Conservation (phyloP, 2,888 invertebrate species). For the Drosophila diplacantha region DNA sequence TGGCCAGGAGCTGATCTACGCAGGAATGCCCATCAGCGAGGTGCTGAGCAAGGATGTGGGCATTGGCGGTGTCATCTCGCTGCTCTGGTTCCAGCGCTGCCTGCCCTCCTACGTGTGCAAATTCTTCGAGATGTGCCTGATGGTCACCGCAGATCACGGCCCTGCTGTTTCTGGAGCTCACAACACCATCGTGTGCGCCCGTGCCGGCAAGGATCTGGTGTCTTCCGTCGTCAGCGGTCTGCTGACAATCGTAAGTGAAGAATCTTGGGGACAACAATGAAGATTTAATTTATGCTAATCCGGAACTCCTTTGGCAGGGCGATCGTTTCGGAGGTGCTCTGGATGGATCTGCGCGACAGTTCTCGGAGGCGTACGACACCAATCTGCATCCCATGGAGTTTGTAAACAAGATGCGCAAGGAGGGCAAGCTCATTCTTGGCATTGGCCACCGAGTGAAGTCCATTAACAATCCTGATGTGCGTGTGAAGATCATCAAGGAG, state of each 20-base stretch:
- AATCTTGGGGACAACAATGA: neutral
- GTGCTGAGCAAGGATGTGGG: constrained; percentile 97
- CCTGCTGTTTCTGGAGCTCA: constrained; percentile 99
- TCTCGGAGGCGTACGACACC: constrained; percentile 96
- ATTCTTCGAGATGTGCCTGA: constrained; percentile 99
- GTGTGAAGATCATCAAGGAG: constrained; percentile 97
- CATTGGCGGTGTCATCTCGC: constrained; percentile 97
- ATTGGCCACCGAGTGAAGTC: constrained; percentile 96
- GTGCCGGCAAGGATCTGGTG: constrained; percentile 98
- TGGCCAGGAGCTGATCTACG: constrained; percentile 97
- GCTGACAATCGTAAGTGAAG: constrained; percentile 90
- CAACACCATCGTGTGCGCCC: constrained; percentile 98
- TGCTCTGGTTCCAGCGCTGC: constrained; percentile 99
- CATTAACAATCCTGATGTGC: constrained; percentile 99
- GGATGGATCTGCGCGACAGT: constrained; percentile 98
- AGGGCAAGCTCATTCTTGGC: constrained; percentile 99
- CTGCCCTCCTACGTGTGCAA: constrained; percentile 95
- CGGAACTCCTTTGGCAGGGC: constrained; percentile 82
- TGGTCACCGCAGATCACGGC: constrained; percentile 99
- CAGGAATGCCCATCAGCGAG: constrained; percentile 92
- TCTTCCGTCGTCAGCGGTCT: constrained; percentile 97
- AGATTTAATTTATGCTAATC: neutral
- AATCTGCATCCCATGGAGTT: constrained; percentile 98
- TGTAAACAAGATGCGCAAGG: constrained; percentile 97
- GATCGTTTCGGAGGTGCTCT: constrained; percentile 99